Evolutionary conservation across 2,797 vertebrate species (phyloP).

Genomic region (Coilia nasus): DNA sequence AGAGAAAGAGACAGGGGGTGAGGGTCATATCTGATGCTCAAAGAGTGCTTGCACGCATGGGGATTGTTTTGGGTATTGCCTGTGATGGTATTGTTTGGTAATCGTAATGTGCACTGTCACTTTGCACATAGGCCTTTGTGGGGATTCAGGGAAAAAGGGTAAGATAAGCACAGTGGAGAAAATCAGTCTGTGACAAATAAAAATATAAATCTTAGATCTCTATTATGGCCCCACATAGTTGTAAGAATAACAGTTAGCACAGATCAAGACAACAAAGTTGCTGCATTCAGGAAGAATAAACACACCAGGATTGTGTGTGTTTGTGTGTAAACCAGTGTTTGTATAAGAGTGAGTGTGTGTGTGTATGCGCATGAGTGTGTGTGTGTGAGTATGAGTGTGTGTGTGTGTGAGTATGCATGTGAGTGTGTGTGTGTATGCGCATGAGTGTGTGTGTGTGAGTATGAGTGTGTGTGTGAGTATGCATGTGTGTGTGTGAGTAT

Average conservation of each 20-base stretch:
- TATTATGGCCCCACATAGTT: not conserved
- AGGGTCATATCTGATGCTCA: not conserved
- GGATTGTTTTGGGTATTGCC: not conserved
- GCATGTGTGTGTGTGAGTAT: not conserved
- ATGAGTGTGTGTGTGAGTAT: too few relatives aligned
- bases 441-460: conserved; percentile 37
- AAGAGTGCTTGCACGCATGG: not conserved
- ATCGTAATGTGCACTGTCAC: not conserved
- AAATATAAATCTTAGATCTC: not conserved
- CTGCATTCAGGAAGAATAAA: not conserved
- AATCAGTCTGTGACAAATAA: not conserved
- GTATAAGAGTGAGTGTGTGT: not conserved
- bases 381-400: not conserved
- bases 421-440: conserved; percentile 14
- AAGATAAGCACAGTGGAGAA: not conserved
- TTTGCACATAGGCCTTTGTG: not conserved
- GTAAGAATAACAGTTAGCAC: not conserved
- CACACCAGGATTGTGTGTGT: not conserved
- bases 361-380: not conserved
- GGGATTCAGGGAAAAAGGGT: not conserved
- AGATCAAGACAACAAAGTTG: not conserved
- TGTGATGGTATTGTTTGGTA: not conserved
- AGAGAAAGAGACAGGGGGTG: too few relatives aligned
- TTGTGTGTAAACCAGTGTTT: not conserved
- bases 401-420: not conserved